Conservation (phyloP, 2,113 vertebrate genomes). For the Pantherophis guttatus region DNA sequence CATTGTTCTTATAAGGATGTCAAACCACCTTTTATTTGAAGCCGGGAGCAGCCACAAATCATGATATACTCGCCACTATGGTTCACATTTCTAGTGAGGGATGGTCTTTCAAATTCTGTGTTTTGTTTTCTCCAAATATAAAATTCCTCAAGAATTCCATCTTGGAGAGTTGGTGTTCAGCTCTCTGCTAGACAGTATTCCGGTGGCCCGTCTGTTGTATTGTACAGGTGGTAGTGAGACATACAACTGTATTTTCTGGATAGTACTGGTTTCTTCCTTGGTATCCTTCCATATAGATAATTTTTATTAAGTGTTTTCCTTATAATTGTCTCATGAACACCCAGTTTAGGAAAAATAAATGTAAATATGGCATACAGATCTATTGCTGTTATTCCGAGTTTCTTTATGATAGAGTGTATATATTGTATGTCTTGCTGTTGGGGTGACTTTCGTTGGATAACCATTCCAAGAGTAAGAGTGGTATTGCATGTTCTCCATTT, state of each 20-base stretch:
- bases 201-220: background rate
- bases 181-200: background rate
- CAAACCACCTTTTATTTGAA: background rate
- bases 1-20: background rate
- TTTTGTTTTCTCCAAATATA: background rate
- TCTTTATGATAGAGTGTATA: background rate
- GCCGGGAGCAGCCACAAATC: background rate
- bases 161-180: background rate
- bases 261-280: background rate
- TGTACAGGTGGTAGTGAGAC: background rate
- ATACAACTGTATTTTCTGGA: background rate
- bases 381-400: background rate
- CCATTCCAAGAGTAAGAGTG: background rate
- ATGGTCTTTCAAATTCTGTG: background rate
- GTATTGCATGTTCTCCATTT: background rate
- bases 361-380: background rate
- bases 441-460: background rate
- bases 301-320: background rate
- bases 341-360: background rate
- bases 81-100: background rate
- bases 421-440: background rate
- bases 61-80: background rate
- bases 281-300: background rate
- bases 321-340: background rate
- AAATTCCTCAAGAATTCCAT: background rate